A percentile compares a stretch with the other conserved stretches of the same genome.
Evolutionary conservation across 2,888 invertebrate species (phyloP).

Genomic region (Branchellion lobata): DNA sequence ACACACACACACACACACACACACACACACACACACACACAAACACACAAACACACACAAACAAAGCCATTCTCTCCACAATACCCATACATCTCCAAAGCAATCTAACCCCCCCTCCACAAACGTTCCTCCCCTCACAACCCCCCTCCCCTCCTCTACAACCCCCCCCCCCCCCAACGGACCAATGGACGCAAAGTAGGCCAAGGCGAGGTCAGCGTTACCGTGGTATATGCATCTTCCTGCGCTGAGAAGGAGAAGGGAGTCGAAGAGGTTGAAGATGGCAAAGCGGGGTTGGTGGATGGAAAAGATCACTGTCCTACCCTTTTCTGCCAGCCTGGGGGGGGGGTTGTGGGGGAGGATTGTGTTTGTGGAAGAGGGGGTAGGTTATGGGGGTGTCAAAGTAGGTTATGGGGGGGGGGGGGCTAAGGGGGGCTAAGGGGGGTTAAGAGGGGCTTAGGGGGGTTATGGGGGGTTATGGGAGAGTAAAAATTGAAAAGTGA

Average conservation of each 20-base stretch:
- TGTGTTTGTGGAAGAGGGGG: no score
- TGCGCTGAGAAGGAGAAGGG: constrained; percentile 56
- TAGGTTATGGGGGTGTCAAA: no score
- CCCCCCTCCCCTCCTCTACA: background rate
- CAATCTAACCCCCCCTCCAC: background rate
- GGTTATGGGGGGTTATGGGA: background rate
- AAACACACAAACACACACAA: no score
- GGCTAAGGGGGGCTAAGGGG: no score
- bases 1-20: no score
- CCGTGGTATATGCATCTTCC: constrained; percentile 60
- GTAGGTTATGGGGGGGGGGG: no score
- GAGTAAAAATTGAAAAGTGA: no score
- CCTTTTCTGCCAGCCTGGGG: constrained; percentile 56
- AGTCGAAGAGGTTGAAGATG: constrained; percentile 60
- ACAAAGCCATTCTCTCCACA: no score
- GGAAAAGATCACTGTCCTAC: constrained; percentile 61
- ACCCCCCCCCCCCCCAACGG: background rate
- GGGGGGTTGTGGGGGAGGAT: no score
- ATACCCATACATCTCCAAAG: no score
- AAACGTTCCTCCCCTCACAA: no score
- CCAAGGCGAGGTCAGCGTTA: constrained; percentile 54
- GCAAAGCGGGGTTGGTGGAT: constrained; percentile 62
- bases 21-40: no score
- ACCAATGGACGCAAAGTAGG: constrained; percentile 54
- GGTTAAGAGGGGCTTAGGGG: background rate